Base-by-base conservation (phyloP, 2,113 vertebrate species). In the Heterocephalus glaber region DNA sequence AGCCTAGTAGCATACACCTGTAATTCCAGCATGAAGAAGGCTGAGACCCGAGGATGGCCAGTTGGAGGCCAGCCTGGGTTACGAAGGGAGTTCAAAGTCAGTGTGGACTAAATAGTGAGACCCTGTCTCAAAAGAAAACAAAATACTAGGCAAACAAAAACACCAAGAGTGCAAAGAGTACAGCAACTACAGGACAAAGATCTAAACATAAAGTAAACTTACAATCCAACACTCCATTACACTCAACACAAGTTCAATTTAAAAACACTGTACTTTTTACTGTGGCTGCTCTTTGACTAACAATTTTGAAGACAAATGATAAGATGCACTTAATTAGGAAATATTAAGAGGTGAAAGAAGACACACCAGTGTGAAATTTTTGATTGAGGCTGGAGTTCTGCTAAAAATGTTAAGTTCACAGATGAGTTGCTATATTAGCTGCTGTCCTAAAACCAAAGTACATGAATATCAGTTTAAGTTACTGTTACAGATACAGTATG, bases 401-500 rank as follows among this genome's bases (percentile, higher is more conserved):
- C 20, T 68, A 93, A 92, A 90, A 84, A 74, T 77, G 72, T 0
- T 47, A 85, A 94, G 13, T 88, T 88, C 60, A 86, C 22, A 92
- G 49, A 54, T 8, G 84, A 84, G 54, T 2, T 74, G 33, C 33
- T 65, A 0, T 12, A 88, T 89, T 72, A 58, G 20, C 52, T 38
- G 22, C 58, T 68, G 19, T 65, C 47, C 58, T 92, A 68, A 70
- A 24, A 72, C 77, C 26, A 79, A 35, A 49, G 0, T 56, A 38
- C 89, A 93, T 86, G 10, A 80, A 35, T 24, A 92, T 72, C 38
- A 81, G 35, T 74, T 86, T 86, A 81, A 95, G 41, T 60, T 61
- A 86, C 60, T 14, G n/a, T 12, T 58, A 19, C 24, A 35, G 35
- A 22, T 26, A 63, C 35, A 76, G 72, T 14, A 74, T 76, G 41